phyloP scores from a whole-genome alignment of 1,140 invertebrate genomes.

The Drosophila pseudoananassae region DNA sequence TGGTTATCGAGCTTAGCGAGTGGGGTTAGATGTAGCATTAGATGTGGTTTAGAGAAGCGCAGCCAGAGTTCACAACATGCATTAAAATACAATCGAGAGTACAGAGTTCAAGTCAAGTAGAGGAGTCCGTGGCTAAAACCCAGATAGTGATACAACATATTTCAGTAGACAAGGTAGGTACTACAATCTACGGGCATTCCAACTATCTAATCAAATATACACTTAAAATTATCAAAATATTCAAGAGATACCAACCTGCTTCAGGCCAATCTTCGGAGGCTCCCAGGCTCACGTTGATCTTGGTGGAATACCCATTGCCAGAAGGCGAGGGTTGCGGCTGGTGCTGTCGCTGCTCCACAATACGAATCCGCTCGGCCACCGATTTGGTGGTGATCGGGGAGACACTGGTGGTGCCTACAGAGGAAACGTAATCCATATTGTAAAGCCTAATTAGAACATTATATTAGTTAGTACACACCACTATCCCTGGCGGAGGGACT shows the following conservation, averaged over 20 bases:
- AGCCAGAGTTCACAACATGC: constrained; percentile 59
- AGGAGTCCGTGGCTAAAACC: constrained; percentile 65
- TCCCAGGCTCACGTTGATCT: constrained; percentile 85
- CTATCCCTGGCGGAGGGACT: constrained; percentile 47
- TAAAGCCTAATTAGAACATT: background rate
- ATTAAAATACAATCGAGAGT: constrained; percentile 51
- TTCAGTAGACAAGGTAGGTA: constrained; percentile 35
- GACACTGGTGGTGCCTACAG: constrained; percentile 26
- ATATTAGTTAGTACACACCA: constrained; percentile 30
- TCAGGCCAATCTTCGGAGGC: constrained; percentile 62
- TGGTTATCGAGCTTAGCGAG: constrained; percentile 49
- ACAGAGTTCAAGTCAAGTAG: constrained; percentile 65
- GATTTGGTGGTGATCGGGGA: constrained; percentile 73
- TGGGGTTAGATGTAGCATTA: constrained; percentile 51
- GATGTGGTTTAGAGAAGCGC: constrained; percentile 45
- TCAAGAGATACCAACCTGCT: constrained; percentile 61
- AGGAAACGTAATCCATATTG: background rate
- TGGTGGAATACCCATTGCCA: constrained; percentile 85
- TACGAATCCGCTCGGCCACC: constrained; percentile 84
- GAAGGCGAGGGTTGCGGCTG: constrained; percentile 52
- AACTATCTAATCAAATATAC: constrained; percentile 41
- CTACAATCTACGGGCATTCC: constrained; percentile 58
- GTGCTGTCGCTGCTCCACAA: constrained; percentile 72
- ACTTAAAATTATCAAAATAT: constrained; percentile 4
- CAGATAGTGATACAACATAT: constrained; percentile 35